Base-by-base conservation (phyloP, 2,888 invertebrate species). In the Ophion costatus region DNA sequence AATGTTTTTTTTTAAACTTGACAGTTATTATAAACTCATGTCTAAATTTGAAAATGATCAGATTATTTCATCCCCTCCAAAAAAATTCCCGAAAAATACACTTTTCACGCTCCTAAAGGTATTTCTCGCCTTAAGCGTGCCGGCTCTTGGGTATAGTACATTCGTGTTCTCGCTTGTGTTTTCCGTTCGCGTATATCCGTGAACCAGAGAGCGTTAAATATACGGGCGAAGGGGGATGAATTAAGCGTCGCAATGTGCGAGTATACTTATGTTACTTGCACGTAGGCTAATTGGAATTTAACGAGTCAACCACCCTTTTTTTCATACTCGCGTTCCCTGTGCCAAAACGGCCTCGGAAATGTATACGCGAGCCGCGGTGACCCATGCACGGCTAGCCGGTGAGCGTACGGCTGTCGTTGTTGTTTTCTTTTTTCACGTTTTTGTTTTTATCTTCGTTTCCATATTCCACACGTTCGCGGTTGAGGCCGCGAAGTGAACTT, bases 251-350 rank as follows among this genome's bases (percentile, higher is more conserved):
- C 66, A 86, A 85, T 84, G 77, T 80, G 84, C 45, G 45, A 1
- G 45, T 45, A 45, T 85, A 85, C 86, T 87, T 86, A 83, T 84
- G 84, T 82, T 83, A 73, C 71, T 57, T 84, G 64, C 79, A 61
- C 84, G 78, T 42, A 45, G 71, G 71, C 80, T 86, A 86, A 86
- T 85, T 82, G 79, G 59, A 80, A 87, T 87, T 87, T 86, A 85
- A 85, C 82, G 84, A 82, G 75, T 73, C 45, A 63, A 73, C 79
- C 75, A 59, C 38, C n/a, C 51, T 45, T 74, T 38, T 51, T 20
- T 24, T 63, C 9, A 20, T 59, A 2, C 78, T 29, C 71, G 42
- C 33, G 66, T 71, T 56, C 61, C 1, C 42, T 7, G 45, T 71
- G 29, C 71, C 45, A 73, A 81, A 85, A 80, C 42, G 45, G 22